Evolutionary conservation across 2,113 vertebrate genomes (phyloP), one percentile per base, ranked within the genome.

Genomic region (Microcebus jonahi): DNA sequence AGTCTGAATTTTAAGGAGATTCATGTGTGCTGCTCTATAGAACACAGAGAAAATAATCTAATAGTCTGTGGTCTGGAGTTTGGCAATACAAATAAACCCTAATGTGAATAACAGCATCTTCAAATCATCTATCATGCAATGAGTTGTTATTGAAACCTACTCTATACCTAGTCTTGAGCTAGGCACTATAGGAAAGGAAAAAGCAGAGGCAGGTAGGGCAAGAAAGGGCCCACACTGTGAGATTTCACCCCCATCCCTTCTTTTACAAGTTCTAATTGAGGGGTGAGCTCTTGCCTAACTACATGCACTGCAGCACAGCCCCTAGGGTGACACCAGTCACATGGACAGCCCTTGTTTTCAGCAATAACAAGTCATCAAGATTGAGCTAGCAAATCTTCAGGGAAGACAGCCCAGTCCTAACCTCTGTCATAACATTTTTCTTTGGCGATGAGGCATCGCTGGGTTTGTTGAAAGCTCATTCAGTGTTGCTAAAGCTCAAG

Each of bases 361-460:
- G 88, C 85, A 97, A 57, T 80, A 96, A 80, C 79, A 93, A 86
- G 93, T 94, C 91, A 94, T 94, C 75, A 93, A 94, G 93, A 93
- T 31, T 14, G 73, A 95, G 79, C 86, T 76, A 80, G 61, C 91
- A 89, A 50, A 80, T 81, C 96, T 95, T 90, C 42, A 57, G 85
- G 68, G 91, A 89, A 92, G 93, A 95, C 79, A 89, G 82, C 77
- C 50, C 39, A 50, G 68, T 29, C 23, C 21, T 48, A 92, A 94
- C 55, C 61, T 97, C 90, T 65, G 9, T 97, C 97, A 95, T 96
- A 97, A 94, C 93, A 96, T 96, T 96, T 97, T 95, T 91, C 96
- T 97, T 98, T 96, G 75, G 91, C 21, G 13, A 87, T 93, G 95
- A 96, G 87, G 89, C 93, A 96, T 95, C 42, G 8, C 95, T 8